Evolutionary conservation across 2,113 vertebrate genomes (phyloP).

Genomic region (Glareola pratincola): DNA sequence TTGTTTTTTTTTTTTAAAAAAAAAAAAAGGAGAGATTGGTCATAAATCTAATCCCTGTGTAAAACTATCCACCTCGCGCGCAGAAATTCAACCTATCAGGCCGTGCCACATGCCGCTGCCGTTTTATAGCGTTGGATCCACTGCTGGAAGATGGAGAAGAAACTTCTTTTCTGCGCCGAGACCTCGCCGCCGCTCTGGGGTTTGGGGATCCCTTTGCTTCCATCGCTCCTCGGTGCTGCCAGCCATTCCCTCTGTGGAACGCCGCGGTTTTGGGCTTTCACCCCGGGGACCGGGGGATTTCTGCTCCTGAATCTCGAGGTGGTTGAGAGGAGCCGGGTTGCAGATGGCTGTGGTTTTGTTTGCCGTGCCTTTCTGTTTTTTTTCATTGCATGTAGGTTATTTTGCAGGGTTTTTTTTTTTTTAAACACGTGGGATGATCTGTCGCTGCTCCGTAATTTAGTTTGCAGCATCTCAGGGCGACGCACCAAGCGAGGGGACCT

Average conservation of each 20-base stretch:
- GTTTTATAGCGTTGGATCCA: background rate
- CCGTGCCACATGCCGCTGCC: background rate
- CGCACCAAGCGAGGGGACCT: background rate
- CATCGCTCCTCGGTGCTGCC: accelerated
- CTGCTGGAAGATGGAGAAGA: background rate
- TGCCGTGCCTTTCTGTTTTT: accelerated
- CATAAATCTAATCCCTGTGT: background rate
- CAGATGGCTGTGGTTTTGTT: background rate
- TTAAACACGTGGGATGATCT: background rate
- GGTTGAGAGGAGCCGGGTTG: background rate
- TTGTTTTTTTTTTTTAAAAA: background rate
- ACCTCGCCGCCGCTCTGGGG: too few species aligned
- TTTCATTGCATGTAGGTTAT: background rate
- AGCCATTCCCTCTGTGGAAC: too few species aligned
- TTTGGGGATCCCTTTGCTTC: background rate
- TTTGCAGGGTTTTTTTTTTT: background rate
- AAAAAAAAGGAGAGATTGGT: background rate
- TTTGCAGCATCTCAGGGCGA: background rate
- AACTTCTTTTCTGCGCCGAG: background rate
- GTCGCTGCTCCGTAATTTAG: background rate
- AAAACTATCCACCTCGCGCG: background rate
- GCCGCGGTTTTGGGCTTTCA: accelerated
- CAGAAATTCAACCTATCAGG: conserved; percentile 5
- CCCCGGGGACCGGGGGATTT: accelerated
- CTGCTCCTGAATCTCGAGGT: background rate